A percentile compares a stretch with the other conserved stretches of the same genome.
Evolutionary conservation across 2,113 vertebrate genomes (phyloP).

Genomic region (Cebidichthys violaceus): DNA sequence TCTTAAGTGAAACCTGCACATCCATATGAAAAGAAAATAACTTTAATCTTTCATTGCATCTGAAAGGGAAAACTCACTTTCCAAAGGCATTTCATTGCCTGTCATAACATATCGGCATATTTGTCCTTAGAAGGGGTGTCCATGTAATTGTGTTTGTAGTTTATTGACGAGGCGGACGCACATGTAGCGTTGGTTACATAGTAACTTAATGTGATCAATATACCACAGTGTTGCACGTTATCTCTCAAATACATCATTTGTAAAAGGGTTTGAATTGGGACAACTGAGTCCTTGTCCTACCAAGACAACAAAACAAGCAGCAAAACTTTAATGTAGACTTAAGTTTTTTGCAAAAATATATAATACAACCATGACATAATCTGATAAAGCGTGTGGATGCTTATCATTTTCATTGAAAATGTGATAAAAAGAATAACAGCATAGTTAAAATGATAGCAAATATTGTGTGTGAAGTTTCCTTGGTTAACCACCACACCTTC

Average conservation of each 20-base stretch:
- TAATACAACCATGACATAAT: neutral
- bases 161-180: too few species aligned
- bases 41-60: neutral
- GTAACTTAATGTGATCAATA: too few species aligned
- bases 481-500: neutral
- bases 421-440: neutral
- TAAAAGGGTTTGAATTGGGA: neutral
- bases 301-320: too few species aligned
- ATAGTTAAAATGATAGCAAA: neutral
- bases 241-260: neutral
- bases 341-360: neutral
- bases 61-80: too few species aligned
- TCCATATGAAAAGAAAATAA: slow-evolving; percentile 4
- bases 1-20: slow-evolving; percentile 10
- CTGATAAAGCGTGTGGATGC: neutral
- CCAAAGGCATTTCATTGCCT: neutral
- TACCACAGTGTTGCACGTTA: too few species aligned
- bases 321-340: neutral
- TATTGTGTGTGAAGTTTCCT: neutral
- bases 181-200: too few species aligned
- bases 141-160: neutral
- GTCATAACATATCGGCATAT: neutral
- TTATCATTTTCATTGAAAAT: neutral
- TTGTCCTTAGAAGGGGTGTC: neutral
- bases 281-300: neutral